phyloP scores from a whole-genome alignment of 2,797 vertebrate species.

The Spondyliosoma cantharus region DNA sequence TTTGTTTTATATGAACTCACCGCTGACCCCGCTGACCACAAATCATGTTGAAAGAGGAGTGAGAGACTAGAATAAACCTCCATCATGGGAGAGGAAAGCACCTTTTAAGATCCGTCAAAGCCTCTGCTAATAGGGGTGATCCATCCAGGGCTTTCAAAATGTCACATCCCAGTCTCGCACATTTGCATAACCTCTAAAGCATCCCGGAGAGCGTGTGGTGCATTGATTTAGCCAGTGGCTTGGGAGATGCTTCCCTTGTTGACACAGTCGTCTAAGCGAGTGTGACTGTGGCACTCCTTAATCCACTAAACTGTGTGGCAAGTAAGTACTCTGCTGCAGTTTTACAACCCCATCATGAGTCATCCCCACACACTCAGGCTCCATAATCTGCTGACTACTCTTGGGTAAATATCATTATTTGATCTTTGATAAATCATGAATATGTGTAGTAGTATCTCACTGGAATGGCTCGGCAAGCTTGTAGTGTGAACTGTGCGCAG shows the following conservation, averaged over 20 bases:
- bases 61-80: slow-evolving; percentile 74
- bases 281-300: slow-evolving; percentile 80
- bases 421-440: slow-evolving; percentile 72
- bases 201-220: slow-evolving; percentile 66
- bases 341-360: slow-evolving; percentile 74
- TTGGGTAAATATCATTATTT: slow-evolving; percentile 77
- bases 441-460: slow-evolving; percentile 25
- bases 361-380: slow-evolving; percentile 61
- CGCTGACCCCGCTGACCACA: slow-evolving; percentile 78
- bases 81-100: slow-evolving; percentile 78
- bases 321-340: slow-evolving; percentile 71
- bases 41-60: slow-evolving; percentile 78
- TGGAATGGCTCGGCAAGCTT: slow-evolving; percentile 37
- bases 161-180: slow-evolving; percentile 81
- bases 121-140: slow-evolving; percentile 85
- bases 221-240: slow-evolving; percentile 84
- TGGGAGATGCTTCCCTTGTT: slow-evolving; percentile 82
- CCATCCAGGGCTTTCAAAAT: slow-evolving; percentile 88
- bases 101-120: slow-evolving; percentile 87
- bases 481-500: slow-evolving; percentile 18
- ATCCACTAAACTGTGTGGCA: slow-evolving; percentile 81
- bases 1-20: slow-evolving; percentile 83
- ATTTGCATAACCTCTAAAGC: slow-evolving; percentile 88
- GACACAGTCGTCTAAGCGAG: slow-evolving; percentile 82
- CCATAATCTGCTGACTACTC: slow-evolving; percentile 69